phyloP scores from a whole-genome alignment of 2,797 vertebrate species.

The Fundulus diaphanus region DNA sequence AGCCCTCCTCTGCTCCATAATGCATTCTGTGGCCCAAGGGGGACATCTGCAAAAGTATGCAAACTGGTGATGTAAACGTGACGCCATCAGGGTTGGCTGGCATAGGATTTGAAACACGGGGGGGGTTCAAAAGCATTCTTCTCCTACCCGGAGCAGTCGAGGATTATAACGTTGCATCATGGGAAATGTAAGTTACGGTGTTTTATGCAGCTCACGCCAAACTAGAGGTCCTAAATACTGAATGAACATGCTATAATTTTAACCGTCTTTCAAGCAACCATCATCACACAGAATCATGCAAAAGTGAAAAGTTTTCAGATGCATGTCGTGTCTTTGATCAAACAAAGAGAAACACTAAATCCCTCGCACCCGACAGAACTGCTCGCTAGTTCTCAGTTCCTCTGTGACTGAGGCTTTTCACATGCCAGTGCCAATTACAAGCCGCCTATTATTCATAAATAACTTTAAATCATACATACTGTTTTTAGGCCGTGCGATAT shows the following conservation, averaged over 20 bases:
- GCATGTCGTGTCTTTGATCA: slow-evolving; percentile 3
- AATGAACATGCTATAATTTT: background rate
- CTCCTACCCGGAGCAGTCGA: background rate
- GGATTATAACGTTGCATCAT: slow-evolving; percentile 1
- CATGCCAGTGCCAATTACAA: slow-evolving; percentile 48
- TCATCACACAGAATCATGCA: background rate
- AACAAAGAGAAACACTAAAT: slow-evolving; percentile 8
- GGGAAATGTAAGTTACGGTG: slow-evolving; percentile 2
- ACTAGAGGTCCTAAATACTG: background rate
- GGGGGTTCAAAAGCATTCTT: background rate
- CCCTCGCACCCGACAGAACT: slow-evolving; percentile 12
- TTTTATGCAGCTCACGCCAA: background rate
- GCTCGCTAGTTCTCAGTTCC: slow-evolving; percentile 30
- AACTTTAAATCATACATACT: slow-evolving; percentile 72
- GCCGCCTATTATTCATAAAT: slow-evolving; percentile 58
- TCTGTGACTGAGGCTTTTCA: slow-evolving; percentile 30
- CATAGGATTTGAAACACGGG: background rate
- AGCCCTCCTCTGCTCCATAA: background rate
- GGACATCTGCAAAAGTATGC: background rate
- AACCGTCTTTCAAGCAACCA: slow-evolving; percentile 1
- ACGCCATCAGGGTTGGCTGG: background rate
- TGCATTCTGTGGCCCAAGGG: background rate
- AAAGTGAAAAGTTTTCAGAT: slow-evolving; percentile 13
- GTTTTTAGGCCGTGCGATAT: slow-evolving; percentile 65
- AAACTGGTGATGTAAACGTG: background rate